These are phyloP conservation scores for Speoplatyrhinus poulsoni DNA, from an alignment of 2,113 vertebrate genomes.

Conservation along the genomic window DNA sequence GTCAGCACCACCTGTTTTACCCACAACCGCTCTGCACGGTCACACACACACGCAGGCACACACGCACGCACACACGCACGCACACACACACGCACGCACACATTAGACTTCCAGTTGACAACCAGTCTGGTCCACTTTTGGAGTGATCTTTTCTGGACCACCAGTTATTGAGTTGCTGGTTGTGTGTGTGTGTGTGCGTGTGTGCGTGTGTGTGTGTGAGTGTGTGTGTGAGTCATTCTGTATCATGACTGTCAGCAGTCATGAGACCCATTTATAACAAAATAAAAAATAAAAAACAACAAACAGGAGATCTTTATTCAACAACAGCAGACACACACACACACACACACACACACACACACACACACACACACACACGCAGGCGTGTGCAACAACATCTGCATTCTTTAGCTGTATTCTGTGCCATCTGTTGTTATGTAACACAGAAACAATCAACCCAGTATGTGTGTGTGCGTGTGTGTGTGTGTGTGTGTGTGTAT, in stretches of 20 bases:
- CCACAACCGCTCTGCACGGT: slow-evolving; percentile 14
- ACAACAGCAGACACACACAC: slow-evolving; percentile 50
- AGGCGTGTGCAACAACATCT: slow-evolving; percentile 54
- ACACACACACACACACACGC: not conserved
- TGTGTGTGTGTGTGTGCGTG: slow-evolving; percentile 3
- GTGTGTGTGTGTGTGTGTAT: not conserved
- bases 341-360: not conserved
- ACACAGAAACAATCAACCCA: slow-evolving; percentile 47
- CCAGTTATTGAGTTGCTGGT: slow-evolving; percentile 29
- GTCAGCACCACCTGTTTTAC: slow-evolving; percentile 14
- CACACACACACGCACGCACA: slow-evolving; percentile 1
- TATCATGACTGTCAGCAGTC: slow-evolving; percentile 45
- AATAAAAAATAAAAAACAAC: slow-evolving; percentile 25
- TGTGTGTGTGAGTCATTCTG: slow-evolving; percentile 7
- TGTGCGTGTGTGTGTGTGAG: not conserved
- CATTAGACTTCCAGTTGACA: not conserved
- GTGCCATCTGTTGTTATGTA: slow-evolving; percentile 66
- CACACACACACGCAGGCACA: slow-evolving; percentile 7
- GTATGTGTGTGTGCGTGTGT: slow-evolving; percentile 12
- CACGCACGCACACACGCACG: slow-evolving; percentile 26
- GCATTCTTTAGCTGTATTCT: slow-evolving; percentile 37
- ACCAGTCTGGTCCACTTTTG: slow-evolving; percentile 5
- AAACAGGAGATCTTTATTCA: slow-evolving; percentile 62
- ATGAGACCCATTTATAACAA: slow-evolving; percentile 57
- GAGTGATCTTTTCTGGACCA: too few species aligned